A percentile compares a stretch with the other conserved stretches of the same genome.
phyloP scores from a whole-genome alignment of 2,113 vertebrate species.

The Bostrychus sinensis region DNA sequence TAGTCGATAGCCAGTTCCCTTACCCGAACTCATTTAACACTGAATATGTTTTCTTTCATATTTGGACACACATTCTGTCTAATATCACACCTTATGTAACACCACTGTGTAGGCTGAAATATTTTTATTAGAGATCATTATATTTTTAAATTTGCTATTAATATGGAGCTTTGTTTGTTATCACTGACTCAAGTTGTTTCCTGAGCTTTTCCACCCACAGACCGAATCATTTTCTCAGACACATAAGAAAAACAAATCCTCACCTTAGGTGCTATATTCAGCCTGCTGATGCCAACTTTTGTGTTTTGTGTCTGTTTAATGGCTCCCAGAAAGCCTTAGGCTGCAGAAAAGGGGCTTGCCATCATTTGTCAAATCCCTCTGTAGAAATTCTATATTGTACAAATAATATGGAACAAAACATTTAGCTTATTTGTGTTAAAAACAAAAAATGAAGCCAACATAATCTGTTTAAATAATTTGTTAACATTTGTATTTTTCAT shows the following conservation, averaged over 20 bases:
- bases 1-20: too few species aligned
- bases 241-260: constrained; percentile 21
- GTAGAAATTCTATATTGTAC: background rate
- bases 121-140: background rate
- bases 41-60: background rate
- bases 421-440: background rate
- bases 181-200: background rate
- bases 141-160: constrained; percentile 11
- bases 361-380: constrained; percentile 25
- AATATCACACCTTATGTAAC: background rate
- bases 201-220: constrained; percentile 9
- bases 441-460: too few species aligned
- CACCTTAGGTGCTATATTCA: constrained; percentile 20
- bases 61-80: background rate
- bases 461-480: too few species aligned
- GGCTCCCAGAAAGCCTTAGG: constrained; percentile 21
- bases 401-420: background rate
- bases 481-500: too few species aligned
- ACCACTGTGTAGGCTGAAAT: background rate
- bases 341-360: constrained; percentile 7
- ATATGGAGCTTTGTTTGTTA: constrained; percentile 10
- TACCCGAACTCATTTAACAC: constrained; percentile 2
- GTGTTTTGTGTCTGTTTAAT: constrained; percentile 24
- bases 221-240: constrained; percentile 8
- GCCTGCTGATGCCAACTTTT: constrained; percentile 29